Evolutionary conservation across 2,797 vertebrate species (phyloP).

Genomic region (Discoglossus pictus): DNA sequence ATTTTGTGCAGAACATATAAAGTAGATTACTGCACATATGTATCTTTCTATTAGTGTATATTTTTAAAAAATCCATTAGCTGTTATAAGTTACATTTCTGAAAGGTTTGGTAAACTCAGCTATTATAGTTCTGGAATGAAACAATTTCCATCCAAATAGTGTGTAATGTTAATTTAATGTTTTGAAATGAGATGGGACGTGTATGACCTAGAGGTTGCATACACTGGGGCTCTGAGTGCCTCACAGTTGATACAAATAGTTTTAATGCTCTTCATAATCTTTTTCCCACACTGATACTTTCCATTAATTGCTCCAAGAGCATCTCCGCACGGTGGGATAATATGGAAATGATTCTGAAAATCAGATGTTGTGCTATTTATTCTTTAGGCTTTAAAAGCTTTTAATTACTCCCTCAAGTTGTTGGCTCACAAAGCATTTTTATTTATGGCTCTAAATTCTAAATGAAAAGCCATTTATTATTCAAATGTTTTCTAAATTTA

Average conservation of each 20-base stretch:
- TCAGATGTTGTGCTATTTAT: slow-evolving; percentile 56
- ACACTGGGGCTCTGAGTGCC: slow-evolving; percentile 19
- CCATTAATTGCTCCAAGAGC: slow-evolving; percentile 54
- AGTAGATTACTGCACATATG: too few species aligned
- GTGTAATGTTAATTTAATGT: slow-evolving; percentile 41
- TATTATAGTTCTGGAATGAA: too few species aligned
- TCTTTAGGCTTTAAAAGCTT: slow-evolving; percentile 56
- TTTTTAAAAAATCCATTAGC: too few species aligned
- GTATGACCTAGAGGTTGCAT: slow-evolving; percentile 22
- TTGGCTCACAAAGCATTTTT: slow-evolving; percentile 55
- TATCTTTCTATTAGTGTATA: too few species aligned
- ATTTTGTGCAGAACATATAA: too few species aligned
- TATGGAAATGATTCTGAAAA: slow-evolving; percentile 48
- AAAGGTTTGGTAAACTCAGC: too few species aligned
- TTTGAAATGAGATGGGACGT: slow-evolving; percentile 18
- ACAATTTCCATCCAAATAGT: not conserved
- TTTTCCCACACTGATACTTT: slow-evolving; percentile 20
- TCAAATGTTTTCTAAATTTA: slow-evolving; percentile 61
- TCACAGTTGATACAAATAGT: slow-evolving; percentile 41
- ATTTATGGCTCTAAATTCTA: slow-evolving; percentile 59
- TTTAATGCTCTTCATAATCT: slow-evolving; percentile 50
- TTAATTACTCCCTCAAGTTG: slow-evolving; percentile 60
- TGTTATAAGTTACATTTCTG: too few species aligned
- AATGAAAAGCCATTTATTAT: slow-evolving; percentile 57
- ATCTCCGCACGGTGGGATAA: slow-evolving; percentile 52